phyloP scores from a whole-genome alignment of 2,113 vertebrate species.

The Rana temporaria region DNA sequence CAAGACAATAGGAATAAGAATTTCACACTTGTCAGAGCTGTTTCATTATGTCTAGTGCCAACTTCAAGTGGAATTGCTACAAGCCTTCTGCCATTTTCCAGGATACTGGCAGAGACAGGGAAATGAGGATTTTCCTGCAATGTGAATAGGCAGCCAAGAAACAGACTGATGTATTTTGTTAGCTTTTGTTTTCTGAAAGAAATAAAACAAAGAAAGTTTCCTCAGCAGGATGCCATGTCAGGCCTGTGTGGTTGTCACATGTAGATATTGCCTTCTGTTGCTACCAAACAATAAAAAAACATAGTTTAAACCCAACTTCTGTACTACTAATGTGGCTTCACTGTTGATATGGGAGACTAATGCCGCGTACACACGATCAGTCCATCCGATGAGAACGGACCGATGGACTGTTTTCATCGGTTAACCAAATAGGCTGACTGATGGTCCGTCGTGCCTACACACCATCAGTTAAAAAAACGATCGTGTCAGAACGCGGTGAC shows the following conservation, averaged over 20 bases:
- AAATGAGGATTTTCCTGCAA: conserved; percentile 49
- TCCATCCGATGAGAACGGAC: no score
- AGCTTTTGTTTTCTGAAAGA: conserved; percentile 18
- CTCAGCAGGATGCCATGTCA: conserved; percentile 10
- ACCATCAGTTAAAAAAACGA: no score
- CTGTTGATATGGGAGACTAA: no score
- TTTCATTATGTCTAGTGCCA: conserved; percentile 18
- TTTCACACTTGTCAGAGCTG: not conserved
- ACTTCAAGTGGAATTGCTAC: not conserved
- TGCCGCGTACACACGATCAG: no score
- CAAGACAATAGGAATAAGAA: conserved; percentile 9
- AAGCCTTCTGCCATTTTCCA: conserved; percentile 9
- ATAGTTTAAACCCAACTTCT: no score
- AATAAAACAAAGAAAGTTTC: conserved; percentile 42
- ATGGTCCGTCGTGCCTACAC: no score
- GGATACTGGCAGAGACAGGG: conserved; percentile 40
- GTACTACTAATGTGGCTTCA: no score
- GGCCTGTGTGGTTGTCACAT: not conserved
- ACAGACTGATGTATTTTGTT: conserved; percentile 11
- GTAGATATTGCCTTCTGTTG: not conserved
- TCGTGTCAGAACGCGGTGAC: no score
- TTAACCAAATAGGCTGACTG: no score
- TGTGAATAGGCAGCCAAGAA: not conserved
- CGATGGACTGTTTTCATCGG: no score
- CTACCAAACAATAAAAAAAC: no score